Evolutionary conservation across 2,888 invertebrate genomes (phyloP).

Genomic region (Deladenus siricidicola): DNA sequence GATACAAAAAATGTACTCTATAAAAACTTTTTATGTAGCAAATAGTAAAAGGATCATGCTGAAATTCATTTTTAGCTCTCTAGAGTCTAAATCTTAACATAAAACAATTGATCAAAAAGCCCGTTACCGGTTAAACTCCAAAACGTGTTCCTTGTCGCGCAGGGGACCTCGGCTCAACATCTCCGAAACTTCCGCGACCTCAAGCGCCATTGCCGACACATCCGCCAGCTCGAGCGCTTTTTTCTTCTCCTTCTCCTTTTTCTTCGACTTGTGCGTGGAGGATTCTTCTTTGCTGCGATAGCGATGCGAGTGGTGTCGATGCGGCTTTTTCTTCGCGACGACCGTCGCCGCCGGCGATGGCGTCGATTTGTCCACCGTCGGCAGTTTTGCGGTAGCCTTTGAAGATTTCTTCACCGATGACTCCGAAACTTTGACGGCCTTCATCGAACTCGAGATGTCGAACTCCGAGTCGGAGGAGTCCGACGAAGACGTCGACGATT

Average conservation of each 20-base stretch:
- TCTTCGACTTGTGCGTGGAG: background rate
- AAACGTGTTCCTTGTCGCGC: constrained; percentile 19
- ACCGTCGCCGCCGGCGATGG: background rate
- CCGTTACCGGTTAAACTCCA: constrained; percentile 21
- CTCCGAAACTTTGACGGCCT: background rate
- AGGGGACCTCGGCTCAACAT: constrained; percentile 14
- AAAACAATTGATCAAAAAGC: too few species aligned
- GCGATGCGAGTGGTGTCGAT: too few species aligned
- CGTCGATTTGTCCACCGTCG: background rate
- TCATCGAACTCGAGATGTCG: background rate
- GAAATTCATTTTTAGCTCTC: too few species aligned
- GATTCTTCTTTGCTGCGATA: background rate
- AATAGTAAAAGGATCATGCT: too few species aligned
- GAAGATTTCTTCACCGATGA: background rate
- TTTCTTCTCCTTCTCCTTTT: background rate
- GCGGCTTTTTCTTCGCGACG: background rate
- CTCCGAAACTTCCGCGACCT: constrained; percentile 15
- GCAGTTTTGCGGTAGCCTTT: background rate
- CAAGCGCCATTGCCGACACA: too few species aligned
- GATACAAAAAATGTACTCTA: background rate
- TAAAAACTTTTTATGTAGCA: too few species aligned
- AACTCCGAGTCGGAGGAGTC: constrained; percentile 7
- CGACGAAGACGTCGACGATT: constrained; percentile 57
- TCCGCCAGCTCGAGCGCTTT: background rate
- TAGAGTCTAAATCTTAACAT: too few species aligned